These are phyloP conservation scores for Corythoichthys intestinalis DNA, from an alignment of 2,113 vertebrate genomes.

Conservation along the genomic window DNA sequence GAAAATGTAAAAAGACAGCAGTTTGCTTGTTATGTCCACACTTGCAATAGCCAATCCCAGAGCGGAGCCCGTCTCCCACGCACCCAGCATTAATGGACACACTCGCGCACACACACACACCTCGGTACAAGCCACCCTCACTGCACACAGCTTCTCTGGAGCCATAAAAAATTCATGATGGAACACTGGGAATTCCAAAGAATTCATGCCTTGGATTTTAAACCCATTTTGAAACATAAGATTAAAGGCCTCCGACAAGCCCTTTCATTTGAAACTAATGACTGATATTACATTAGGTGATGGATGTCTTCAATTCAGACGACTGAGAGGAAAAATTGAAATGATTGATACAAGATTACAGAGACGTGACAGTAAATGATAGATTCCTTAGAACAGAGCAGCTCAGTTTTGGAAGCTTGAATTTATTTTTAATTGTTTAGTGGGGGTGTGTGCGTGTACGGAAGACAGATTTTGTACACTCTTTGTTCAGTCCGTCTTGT, in stretches of 20 bases:
- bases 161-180: conserved; percentile 39
- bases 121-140: conserved; percentile 46
- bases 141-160: conserved; percentile 42
- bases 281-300: conserved; percentile 45
- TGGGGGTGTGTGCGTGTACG: conserved; percentile 45
- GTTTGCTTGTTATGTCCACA: conserved; percentile 46
- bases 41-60: conserved; percentile 47
- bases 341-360: conserved; percentile 48
- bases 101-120: conserved; percentile 58
- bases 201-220: conserved; percentile 21
- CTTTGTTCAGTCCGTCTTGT: conserved; percentile 29
- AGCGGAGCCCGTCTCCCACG: conserved; percentile 65
- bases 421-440: conserved; percentile 31
- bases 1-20: conserved; percentile 35
- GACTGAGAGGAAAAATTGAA: conserved; percentile 32
- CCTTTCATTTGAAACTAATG: conserved; percentile 26
- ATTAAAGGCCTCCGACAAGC: conserved; percentile 9
- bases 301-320: conserved; percentile 60
- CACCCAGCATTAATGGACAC: conserved; percentile 68
- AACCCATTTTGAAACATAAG: conserved; percentile 15
- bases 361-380: conserved; percentile 36
- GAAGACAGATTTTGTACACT: conserved; percentile 44
- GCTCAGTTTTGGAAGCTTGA: conserved; percentile 21
- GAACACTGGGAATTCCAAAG: conserved; percentile 24
- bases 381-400: conserved; percentile 8